Base-by-base conservation (phyloP, 2,113 vertebrate genomes). In the Poeciliopsis occidentalis region DNA sequence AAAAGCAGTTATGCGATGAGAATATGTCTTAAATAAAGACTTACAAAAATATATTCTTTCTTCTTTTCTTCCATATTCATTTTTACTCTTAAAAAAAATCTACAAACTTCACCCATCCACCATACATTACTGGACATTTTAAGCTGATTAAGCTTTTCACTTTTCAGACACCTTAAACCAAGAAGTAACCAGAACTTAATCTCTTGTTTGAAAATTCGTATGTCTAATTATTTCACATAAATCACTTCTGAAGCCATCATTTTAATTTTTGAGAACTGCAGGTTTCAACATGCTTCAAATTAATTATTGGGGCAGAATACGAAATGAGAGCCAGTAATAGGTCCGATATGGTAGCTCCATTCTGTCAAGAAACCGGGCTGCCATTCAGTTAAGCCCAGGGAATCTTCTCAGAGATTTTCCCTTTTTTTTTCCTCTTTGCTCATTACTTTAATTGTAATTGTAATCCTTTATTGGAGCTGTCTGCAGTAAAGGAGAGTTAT, bases 401-500 rank as follows among this genome's bases (percentile, higher is more conserved):
- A 93, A 90, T 90, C 90, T 89, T 93, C 89, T 77, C 81, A 78
- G 75, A 87, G 84, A 91, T 91, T 92, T 91, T 91, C 83, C 84
- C 51, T 24, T n/a, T n/a, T 57, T 47, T 57, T 57, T 57, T 87
- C 83, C 88, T 91, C 90, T 94, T 93, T 94, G 93, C 90, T 95
- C 92, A 93, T 95, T 94, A 93, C 93, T 94, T 94, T 94, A 93
- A 95, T 94, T 94, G 92, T 93, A 93, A 95, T 94, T 94, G 93
- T 93, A 92, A 92, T 93, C 92, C 94, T 94, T 95, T 95, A 95
- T 94, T 95, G 91, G 91, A 90, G 92, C 88, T 88, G 93, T 91
- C 93, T 89, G 94, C 93, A 93, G 91, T 94, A 94, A 95, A 94
- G 87, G 89, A 93, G 92, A 94, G 87, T 95, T 95, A 95, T 92